phyloP scores from a whole-genome alignment of 2,888 invertebrate species.

The Drosophila rellima region DNA sequence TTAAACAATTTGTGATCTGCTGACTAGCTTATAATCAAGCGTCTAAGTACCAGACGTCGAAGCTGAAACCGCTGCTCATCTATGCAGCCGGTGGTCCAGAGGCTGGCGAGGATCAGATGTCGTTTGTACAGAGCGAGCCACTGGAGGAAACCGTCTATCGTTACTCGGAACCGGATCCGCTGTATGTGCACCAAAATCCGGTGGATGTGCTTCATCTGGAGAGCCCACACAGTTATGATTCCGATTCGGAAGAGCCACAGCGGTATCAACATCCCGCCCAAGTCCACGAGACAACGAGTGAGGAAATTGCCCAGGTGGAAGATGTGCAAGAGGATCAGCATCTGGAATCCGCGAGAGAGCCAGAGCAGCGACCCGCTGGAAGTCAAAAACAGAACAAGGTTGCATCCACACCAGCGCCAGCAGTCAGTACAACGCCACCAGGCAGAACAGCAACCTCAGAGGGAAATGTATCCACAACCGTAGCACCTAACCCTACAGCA shows the following conservation, averaged over 20 bases:
- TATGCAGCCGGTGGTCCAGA: constrained; percentile 42
- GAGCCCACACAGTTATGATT: constrained; percentile 4
- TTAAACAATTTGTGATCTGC: constrained; percentile 14
- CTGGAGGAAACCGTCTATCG: constrained; percentile 80
- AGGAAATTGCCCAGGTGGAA: neutral
- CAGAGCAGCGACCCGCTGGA: constrained; percentile 38
- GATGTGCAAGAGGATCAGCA: constrained; percentile 67
- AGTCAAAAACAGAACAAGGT: constrained; percentile 48
- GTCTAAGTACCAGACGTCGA: constrained; percentile 47
- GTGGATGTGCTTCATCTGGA: constrained; percentile 55
- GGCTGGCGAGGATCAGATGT: constrained; percentile 56
- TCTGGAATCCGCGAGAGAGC: constrained; percentile 77
- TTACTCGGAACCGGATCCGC: constrained; percentile 87
- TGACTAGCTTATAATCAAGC: constrained; percentile 47
- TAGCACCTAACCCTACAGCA: constrained; percentile 9
- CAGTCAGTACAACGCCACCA: constrained; percentile 25
- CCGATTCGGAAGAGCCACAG: constrained; percentile 1
- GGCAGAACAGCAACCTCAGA: constrained; percentile 26
- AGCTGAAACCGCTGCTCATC: constrained; percentile 48
- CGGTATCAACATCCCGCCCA: neutral
- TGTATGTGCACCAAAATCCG: constrained; percentile 81
- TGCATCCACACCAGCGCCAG: constrained; percentile 35
- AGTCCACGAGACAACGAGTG: neutral
- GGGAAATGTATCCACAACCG: constrained; percentile 5
- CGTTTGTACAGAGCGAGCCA: constrained; percentile 81